Conservation (phyloP, 2,113 vertebrate genomes). For the Cacatua alba region DNA sequence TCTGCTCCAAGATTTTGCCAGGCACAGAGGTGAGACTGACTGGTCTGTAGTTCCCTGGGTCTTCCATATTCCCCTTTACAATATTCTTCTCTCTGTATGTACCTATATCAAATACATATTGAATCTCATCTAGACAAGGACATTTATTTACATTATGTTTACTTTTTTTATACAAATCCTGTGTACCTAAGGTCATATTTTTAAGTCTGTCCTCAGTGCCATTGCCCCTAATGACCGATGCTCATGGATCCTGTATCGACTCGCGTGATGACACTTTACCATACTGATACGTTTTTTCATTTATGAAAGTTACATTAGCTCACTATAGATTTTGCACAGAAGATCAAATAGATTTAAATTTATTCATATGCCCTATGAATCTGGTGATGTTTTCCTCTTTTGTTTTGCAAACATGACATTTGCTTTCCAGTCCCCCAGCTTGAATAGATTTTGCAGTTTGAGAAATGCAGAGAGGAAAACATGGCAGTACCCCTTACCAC, state of each 20-base stretch:
- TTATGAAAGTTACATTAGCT: slow-evolving; percentile 13
- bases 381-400: slow-evolving; percentile 21
- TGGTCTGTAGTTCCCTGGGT: too few species aligned
- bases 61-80: not conserved
- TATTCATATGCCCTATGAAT: slow-evolving; percentile 48
- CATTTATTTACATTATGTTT: not conserved
- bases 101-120: not conserved
- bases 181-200: not conserved
- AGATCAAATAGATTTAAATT: slow-evolving; percentile 60
- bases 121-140: not conserved
- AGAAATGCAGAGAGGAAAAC: not conserved
- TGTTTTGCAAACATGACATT: slow-evolving; percentile 60
- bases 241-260: not conserved
- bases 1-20: too few species aligned
- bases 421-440: slow-evolving; percentile 34
- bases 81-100: not conserved
- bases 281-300: not conserved
- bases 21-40: too few species aligned
- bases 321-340: slow-evolving; percentile 39
- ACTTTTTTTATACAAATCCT: not conserved
- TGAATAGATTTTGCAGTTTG: slow-evolving; percentile 35
- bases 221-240: not conserved
- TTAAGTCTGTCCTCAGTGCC: not conserved
- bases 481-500: not conserved
- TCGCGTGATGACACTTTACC: not conserved